Evolutionary conservation across 2,888 invertebrate genomes (phyloP).

Genomic region (Cacoxenus indagator): DNA sequence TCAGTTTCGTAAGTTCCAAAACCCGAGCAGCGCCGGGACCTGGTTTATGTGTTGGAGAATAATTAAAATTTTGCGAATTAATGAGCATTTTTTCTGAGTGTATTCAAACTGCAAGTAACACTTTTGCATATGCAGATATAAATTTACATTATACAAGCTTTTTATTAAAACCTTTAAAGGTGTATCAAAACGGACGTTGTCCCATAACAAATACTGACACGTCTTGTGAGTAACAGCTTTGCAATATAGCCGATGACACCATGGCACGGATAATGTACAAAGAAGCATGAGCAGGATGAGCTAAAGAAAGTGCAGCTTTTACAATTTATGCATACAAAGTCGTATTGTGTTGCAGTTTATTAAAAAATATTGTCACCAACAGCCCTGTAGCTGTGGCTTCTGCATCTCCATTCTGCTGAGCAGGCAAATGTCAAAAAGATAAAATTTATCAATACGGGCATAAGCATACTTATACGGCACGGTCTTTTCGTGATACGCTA

Average conservation of each 20-base stretch:
- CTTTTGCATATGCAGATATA: background rate
- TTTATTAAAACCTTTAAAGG: slow-evolving; percentile 10
- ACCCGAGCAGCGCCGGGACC: too few relatives aligned
- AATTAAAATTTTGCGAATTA: too few relatives aligned
- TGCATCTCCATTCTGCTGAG: slow-evolving; percentile 6
- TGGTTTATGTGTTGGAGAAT: too few relatives aligned
- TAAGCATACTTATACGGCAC: background rate
- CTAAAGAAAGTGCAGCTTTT: slow-evolving; percentile 8
- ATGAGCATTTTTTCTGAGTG: background rate
- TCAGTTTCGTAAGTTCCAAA: too few relatives aligned
- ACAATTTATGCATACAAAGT: slow-evolving; percentile 7
- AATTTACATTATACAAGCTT: slow-evolving; percentile 1
- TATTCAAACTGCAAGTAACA: too few relatives aligned
- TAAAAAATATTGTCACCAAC: slow-evolving; percentile 31
- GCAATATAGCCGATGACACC: slow-evolving; percentile 15
- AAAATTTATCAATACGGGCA: slow-evolving; percentile 15
- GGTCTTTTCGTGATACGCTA: background rate
- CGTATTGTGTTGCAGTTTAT: slow-evolving; percentile 35
- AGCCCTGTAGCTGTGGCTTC: background rate
- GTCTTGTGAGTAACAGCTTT: background rate
- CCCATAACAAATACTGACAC: background rate
- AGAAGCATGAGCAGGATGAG: background rate
- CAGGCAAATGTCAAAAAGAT: slow-evolving; percentile 16
- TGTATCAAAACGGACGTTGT: background rate
- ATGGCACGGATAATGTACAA: background rate